These are phyloP conservation scores for Tipula vernalis DNA, from an alignment of 2,888 invertebrate species.

Conservation along the genomic window DNA sequence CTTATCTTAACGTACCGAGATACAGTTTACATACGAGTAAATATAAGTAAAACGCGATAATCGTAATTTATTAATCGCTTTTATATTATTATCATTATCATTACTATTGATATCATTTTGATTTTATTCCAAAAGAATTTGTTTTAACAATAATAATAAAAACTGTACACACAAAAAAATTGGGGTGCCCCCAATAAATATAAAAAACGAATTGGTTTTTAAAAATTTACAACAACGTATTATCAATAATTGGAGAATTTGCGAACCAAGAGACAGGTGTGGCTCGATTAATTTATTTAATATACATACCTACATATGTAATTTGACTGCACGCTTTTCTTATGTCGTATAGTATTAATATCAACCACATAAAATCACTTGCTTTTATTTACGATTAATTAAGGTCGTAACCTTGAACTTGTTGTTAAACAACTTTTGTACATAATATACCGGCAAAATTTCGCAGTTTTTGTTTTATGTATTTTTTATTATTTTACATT, in stretches of 20 bases:
- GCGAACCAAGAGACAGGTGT: background rate
- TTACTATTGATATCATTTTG: background rate
- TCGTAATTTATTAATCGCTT: background rate
- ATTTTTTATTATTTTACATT: background rate
- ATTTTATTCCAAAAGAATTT: background rate
- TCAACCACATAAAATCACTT: background rate
- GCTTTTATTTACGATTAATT: background rate
- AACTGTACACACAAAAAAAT: background rate
- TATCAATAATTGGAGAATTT: background rate
- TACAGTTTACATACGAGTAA: no score
- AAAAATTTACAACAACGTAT: background rate
- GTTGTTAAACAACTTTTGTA: background rate
- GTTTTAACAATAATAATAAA: background rate
- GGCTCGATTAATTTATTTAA: background rate
- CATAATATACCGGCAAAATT: background rate
- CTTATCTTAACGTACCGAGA: background rate
- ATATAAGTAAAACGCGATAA: no score
- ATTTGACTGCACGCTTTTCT: background rate
- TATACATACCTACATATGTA: background rate
- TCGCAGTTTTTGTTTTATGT: background rate
- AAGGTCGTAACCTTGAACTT: background rate
- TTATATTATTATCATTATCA: background rate
- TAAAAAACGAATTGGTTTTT: background rate
- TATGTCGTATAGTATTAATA: background rate
- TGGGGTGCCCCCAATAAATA: background rate